These are phyloP conservation scores for Pseudoatta argentina DNA, from an alignment of 1,140 invertebrate genomes.

Conservation along the genomic window DNA sequence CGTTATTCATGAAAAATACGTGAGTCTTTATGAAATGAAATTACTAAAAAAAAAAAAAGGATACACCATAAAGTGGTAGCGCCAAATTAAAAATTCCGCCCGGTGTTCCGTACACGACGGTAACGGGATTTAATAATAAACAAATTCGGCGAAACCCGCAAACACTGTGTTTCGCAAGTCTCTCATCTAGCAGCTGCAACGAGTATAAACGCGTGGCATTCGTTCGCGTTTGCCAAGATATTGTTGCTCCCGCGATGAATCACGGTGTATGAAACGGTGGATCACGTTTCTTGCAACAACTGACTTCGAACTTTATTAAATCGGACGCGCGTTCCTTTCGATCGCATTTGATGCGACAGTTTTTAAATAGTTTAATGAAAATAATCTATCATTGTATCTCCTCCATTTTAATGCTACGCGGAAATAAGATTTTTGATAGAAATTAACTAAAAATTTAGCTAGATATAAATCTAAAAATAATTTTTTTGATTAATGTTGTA, in stretches of 20 bases:
- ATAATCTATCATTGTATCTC: background rate
- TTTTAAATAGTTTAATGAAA: background rate
- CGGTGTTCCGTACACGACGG: background rate
- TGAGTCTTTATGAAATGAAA: constrained; percentile 23
- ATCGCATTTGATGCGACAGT: background rate
- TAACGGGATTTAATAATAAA: constrained; percentile 58
- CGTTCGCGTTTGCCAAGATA: constrained; percentile 46
- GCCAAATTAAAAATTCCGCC: constrained; percentile 51
- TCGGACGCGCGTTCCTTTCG: background rate
- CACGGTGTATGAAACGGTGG: constrained; percentile 28
- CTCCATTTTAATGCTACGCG: background rate
- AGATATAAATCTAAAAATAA: too few species aligned
- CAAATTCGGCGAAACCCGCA: constrained; percentile 45
- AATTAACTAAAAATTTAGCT: too few species aligned
- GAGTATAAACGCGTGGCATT: constrained; percentile 20
- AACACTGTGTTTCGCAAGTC: constrained; percentile 53
- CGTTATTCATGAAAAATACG: constrained; percentile 53
- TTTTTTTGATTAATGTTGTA: too few species aligned
- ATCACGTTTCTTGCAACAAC: constrained; percentile 63
- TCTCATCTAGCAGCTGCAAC: constrained; percentile 17
- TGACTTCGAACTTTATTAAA: constrained; percentile 34
- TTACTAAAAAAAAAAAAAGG: background rate
- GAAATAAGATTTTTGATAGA: too few species aligned
- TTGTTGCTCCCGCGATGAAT: constrained; percentile 25
- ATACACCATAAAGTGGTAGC: background rate